phyloP scores from a whole-genome alignment of 2,113 vertebrate species.

The Coracopsis vasa region DNA sequence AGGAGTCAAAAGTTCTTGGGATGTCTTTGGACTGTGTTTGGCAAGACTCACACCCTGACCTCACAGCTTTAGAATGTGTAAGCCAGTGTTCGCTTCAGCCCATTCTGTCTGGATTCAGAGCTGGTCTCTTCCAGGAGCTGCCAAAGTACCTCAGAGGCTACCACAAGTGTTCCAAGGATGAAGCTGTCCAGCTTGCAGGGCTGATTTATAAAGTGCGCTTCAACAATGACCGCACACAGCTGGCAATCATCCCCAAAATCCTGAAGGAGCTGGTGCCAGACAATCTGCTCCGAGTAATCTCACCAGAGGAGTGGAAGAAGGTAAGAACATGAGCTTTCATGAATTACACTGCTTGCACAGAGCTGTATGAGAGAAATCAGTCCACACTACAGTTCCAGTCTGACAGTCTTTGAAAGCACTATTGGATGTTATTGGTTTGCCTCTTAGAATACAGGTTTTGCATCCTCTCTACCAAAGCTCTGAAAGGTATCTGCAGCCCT shows the following conservation, averaged over 20 bases:
- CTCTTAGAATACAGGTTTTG: background rate
- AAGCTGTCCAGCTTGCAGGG: constrained; percentile 83
- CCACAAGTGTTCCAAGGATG: constrained; percentile 85
- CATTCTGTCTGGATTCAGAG: background rate
- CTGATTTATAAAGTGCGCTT: constrained; percentile 86
- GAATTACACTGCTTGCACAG: background rate
- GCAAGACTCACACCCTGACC: background rate
- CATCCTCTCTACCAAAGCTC: background rate
- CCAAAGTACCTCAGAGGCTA: constrained; percentile 95
- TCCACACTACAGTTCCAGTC: background rate
- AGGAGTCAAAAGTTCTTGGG: background rate
- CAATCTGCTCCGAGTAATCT: constrained; percentile 82
- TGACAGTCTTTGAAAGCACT: background rate
- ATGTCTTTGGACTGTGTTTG: background rate
- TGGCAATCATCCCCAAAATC: constrained; percentile 82
- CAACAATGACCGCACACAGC: constrained; percentile 76
- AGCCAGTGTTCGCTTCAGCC: background rate
- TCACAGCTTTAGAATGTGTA: background rate
- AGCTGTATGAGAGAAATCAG: background rate
- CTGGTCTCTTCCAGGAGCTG: constrained; percentile 80
- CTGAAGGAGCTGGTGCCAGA: constrained; percentile 88
- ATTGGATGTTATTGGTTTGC: background rate
- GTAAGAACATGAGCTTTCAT: constrained; percentile 60
- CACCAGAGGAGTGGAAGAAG: constrained; percentile 94
- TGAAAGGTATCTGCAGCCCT: background rate